These are phyloP conservation scores for Spinus olivaceus DNA, from an alignment of 2,797 vertebrate species.

Conservation along the genomic window DNA sequence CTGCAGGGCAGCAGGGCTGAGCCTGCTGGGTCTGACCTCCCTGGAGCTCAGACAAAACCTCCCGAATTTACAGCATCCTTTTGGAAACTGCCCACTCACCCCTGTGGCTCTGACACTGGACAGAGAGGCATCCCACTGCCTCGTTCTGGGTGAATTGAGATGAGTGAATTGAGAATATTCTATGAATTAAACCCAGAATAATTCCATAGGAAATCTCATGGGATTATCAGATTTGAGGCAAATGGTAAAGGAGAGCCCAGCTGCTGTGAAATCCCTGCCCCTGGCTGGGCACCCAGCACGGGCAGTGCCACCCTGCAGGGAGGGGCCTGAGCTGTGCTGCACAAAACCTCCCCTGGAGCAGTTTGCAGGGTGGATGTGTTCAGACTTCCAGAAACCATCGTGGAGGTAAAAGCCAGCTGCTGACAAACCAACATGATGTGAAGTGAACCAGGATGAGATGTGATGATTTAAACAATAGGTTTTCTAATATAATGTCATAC, in stretches of 20 bases:
- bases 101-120: rapidly evolving
- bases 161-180: background rate
- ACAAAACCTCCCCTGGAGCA: rapidly evolving
- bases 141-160: background rate
- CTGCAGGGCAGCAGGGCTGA: background rate
- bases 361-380: rapidly evolving
- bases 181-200: background rate
- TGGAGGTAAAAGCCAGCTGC: background rate
- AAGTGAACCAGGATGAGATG: background rate
- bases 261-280: background rate
- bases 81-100: rapidly evolving
- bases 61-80: background rate
- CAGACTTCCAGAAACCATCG: background rate
- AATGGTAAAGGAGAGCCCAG: rapidly evolving
- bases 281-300: background rate
- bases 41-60: background rate
- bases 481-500: background rate
- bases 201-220: background rate
- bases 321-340: rapidly evolving
- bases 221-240: background rate
- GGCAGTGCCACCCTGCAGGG: rapidly evolving
- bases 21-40: rapidly evolving
- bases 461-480: background rate
- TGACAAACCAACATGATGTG: background rate
- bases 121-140: rapidly evolving